Evolutionary conservation across 1,140 invertebrate species (phyloP).

Genomic region (Tribolium madens): DNA sequence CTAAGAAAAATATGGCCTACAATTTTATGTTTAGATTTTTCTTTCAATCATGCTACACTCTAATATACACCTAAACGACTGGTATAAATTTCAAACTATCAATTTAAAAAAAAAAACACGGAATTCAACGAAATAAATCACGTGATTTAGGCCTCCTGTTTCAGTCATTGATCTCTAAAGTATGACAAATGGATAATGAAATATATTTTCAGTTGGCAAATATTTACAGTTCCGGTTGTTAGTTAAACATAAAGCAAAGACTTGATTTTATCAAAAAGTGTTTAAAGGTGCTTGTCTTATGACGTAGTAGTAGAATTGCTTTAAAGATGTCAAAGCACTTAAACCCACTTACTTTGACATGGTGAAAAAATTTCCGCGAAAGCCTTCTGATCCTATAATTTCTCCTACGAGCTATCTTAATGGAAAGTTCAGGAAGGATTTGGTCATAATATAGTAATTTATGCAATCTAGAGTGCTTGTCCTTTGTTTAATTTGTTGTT

Average conservation of each 20-base stretch:
- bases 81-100: too few species aligned
- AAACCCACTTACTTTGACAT: not conserved
- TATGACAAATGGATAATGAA: too few species aligned
- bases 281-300: not conserved
- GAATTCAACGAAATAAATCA: too few species aligned
- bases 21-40: too few species aligned
- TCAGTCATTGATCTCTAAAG: too few species aligned
- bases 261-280: not conserved
- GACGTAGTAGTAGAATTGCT: not conserved
- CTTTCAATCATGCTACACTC: too few species aligned
- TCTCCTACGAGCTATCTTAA: not conserved
- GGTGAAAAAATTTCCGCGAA: not conserved
- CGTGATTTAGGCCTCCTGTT: too few species aligned
- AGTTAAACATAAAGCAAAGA: not conserved
- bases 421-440: not conserved
- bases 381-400: not conserved
- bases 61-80: too few species aligned
- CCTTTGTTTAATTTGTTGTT: not conserved
- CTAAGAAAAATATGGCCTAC: too few species aligned
- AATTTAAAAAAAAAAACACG: too few species aligned
- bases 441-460: not conserved
- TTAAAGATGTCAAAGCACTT: not conserved
- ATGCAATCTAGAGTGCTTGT: not conserved
- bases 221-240: too few species aligned
- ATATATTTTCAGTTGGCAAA: too few species aligned